Percentiles rank a stretch among this genome's conserved stretches.
Evolutionary conservation across 2,888 invertebrate genomes (phyloP).

Genomic region (Keiferia lycopersicella): DNA sequence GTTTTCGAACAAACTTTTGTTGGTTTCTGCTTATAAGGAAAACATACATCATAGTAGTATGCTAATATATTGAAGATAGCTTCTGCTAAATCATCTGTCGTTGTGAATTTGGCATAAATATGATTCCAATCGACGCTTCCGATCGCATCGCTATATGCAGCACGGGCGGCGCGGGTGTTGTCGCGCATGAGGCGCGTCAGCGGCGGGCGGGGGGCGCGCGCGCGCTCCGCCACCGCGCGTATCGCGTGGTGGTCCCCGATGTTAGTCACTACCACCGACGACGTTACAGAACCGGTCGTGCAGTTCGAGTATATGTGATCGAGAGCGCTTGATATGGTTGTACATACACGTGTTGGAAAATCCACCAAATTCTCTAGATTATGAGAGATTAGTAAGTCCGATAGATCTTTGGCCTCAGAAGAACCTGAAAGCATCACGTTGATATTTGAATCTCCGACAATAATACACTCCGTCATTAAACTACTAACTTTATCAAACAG

Average conservation of each 20-base stretch:
- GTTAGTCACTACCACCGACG: not conserved
- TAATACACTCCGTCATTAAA: not conserved
- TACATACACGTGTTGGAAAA: not conserved
- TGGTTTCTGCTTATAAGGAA: slow-evolving; percentile 14
- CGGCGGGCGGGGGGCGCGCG: slow-evolving; percentile 4
- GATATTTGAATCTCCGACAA: slow-evolving; percentile 1
- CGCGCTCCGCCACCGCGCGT: not conserved
- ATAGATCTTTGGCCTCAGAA: not conserved
- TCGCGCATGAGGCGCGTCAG: slow-evolving; percentile 14
- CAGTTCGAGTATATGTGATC: not conserved
- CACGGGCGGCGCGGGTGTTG: slow-evolving; percentile 9
- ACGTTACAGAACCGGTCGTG: not conserved
- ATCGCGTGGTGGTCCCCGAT: slow-evolving; percentile 6
- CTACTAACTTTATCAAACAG: not conserved
- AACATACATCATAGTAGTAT: slow-evolving; percentile 15
- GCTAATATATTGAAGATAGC: slow-evolving; percentile 19
- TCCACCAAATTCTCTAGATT: not conserved
- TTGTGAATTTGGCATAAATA: not conserved
- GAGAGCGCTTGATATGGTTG: not conserved
- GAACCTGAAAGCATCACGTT: not conserved
- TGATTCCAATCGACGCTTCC: slow-evolving; percentile 23
- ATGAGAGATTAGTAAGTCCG: not conserved
- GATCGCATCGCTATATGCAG: not conserved
- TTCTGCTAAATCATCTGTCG: slow-evolving; percentile 17
- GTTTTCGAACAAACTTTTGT: not conserved